phyloP scores from a whole-genome alignment of 2,113 vertebrate genomes.

The Tiliqua scincoides region DNA sequence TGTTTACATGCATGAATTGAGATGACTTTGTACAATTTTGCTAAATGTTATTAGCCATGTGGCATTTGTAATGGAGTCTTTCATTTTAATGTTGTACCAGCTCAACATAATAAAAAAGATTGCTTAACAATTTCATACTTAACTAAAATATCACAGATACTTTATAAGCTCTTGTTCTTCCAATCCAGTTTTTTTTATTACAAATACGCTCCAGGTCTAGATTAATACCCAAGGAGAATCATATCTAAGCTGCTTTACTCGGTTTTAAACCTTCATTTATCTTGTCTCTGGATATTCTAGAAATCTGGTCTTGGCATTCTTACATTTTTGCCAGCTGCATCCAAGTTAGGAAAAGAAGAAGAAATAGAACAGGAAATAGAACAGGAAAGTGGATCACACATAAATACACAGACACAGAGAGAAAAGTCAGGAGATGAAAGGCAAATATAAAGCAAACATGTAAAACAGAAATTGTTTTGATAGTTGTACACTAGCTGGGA shows the following conservation, averaged over 20 bases:
- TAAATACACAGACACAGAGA: slow-evolving; percentile 6
- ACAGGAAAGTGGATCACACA: not conserved
- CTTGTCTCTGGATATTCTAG: not conserved
- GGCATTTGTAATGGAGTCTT: not conserved
- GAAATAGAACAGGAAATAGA: rapidly evolving
- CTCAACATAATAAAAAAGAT: not conserved
- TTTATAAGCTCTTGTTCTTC: not conserved
- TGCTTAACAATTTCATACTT: not conserved
- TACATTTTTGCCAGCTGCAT: not conserved
- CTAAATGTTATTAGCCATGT: not conserved
- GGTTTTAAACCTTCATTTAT: not conserved
- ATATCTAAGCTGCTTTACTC: not conserved
- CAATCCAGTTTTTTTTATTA: slow-evolving; percentile 2
- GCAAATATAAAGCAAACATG: not conserved
- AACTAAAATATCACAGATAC: not conserved
- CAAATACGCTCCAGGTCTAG: not conserved
- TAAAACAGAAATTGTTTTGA: slow-evolving; percentile 35
- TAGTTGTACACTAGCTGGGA: not conserved
- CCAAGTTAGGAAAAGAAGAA: not conserved
- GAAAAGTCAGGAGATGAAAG: not conserved
- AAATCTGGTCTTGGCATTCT: not conserved
- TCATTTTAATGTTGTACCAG: not conserved
- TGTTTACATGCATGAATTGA: not conserved
- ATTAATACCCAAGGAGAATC: slow-evolving; percentile 3
- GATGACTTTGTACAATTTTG: not conserved